Conservation (phyloP, 2,888 invertebrate species). For the Melanargia galathea region DNA sequence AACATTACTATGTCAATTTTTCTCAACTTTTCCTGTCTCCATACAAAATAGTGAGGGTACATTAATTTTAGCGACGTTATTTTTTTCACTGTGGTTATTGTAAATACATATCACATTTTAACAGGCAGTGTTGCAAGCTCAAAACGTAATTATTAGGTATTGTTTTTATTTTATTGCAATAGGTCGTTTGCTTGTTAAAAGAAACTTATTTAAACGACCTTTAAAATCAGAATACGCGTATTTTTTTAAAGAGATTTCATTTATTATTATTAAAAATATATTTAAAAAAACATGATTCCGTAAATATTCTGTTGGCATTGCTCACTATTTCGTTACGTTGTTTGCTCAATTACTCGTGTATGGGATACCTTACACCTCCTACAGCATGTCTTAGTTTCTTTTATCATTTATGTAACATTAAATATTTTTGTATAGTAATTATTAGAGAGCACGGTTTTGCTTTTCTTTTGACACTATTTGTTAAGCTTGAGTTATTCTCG, state of each 20-base stretch:
- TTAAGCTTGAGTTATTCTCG: slow-evolving; percentile 60
- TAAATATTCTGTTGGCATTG: slow-evolving; percentile 59
- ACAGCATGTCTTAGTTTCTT: slow-evolving; percentile 60
- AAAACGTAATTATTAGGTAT: slow-evolving; percentile 41
- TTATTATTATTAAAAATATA: slow-evolving; percentile 20
- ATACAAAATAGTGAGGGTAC: slow-evolving; percentile 40
- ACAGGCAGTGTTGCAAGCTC: slow-evolving; percentile 63
- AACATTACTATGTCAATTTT: slow-evolving; percentile 44
- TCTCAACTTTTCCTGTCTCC: slow-evolving; percentile 34
- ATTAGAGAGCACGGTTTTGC: slow-evolving; percentile 79
- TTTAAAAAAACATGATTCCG: slow-evolving; percentile 21
- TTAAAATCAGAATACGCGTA: slow-evolving; percentile 38
- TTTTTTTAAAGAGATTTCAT: slow-evolving; percentile 22
- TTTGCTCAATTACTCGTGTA: slow-evolving; percentile 78
- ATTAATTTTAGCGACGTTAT: slow-evolving; percentile 46
- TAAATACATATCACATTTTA: slow-evolving; percentile 75
- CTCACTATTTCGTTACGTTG: slow-evolving; percentile 80
- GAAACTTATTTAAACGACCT: slow-evolving; percentile 30
- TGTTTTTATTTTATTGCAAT: slow-evolving; percentile 26
- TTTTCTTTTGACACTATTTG: slow-evolving; percentile 72
- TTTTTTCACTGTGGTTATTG: slow-evolving; percentile 60
- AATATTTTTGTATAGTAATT: slow-evolving; percentile 66
- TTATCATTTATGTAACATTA: slow-evolving; percentile 58
- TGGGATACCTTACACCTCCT: slow-evolving; percentile 60
- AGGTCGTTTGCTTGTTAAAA: slow-evolving; percentile 11